Conservation (phyloP, 2,888 invertebrate species). For the Alentia gelatinosa region DNA sequence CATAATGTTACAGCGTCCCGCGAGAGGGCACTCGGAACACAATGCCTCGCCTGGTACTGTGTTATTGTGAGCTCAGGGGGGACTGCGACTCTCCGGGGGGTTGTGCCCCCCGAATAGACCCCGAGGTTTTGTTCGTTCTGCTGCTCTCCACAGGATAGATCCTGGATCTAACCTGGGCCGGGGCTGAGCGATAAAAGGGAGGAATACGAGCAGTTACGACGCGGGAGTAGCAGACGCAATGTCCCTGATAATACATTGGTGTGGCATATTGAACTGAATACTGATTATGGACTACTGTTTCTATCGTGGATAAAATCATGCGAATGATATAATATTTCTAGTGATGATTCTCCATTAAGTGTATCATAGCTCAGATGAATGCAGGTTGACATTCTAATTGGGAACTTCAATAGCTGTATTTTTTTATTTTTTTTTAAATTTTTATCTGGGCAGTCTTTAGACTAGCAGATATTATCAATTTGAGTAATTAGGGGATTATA, state of each 20-base stretch:
- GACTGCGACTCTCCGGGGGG: neutral
- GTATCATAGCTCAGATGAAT: neutral
- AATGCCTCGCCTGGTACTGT: constrained; percentile 36
- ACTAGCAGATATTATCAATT: too few species aligned
- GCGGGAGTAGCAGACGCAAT: neutral
- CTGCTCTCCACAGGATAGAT: neutral
- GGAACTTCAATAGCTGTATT: too few species aligned
- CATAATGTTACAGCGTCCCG: constrained; percentile 46
- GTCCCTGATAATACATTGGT: neutral
- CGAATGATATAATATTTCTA: neutral
- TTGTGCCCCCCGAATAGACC: neutral
- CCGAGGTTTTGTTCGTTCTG: constrained; percentile 17
- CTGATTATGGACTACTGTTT: neutral
- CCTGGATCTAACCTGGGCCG: neutral
- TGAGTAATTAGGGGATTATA: too few species aligned
- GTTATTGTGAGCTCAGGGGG: constrained; percentile 42
- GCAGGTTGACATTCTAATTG: too few species aligned
- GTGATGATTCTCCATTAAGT: neutral
- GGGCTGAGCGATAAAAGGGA: neutral
- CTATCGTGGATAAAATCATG: neutral
- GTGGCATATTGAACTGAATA: neutral
- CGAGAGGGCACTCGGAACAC: constrained; percentile 17
- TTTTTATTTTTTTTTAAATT: too few species aligned
- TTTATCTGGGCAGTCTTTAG: too few species aligned
- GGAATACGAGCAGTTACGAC: neutral